Percentiles rank a stretch among this genome's conserved stretches.
Conservation (phyloP, 2,113 vertebrate genomes). For the Morone saxatilis region DNA sequence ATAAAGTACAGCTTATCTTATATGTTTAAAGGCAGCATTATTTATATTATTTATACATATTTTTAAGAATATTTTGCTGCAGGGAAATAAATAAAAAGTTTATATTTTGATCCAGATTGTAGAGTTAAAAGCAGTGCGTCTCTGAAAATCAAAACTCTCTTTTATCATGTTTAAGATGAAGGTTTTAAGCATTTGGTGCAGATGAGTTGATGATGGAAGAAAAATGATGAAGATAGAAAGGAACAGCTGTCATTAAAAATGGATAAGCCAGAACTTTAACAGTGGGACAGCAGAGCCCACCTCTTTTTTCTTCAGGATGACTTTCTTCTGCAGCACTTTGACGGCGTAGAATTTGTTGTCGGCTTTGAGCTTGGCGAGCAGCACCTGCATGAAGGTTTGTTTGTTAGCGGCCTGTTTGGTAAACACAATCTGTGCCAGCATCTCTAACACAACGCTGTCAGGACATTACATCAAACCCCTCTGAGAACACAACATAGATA, state of each 20-base stretch:
- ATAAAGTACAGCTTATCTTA: too few species aligned
- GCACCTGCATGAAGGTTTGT: constrained; percentile 87
- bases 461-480: constrained; percentile 22
- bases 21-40: background rate
- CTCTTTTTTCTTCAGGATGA: constrained; percentile 98
- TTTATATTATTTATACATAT: too few species aligned
- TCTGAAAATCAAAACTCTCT: too few species aligned
- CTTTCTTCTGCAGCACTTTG: constrained; percentile 98
- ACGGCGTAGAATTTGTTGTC: constrained; percentile 95
- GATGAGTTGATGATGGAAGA: background rate
- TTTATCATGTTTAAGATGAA: too few species aligned
- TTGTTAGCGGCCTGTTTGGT: constrained; percentile 70
- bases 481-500: constrained; percentile 45
- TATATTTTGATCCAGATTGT: too few species aligned
- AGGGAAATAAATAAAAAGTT: background rate
- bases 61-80: background rate
- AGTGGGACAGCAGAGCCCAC: constrained; percentile 73
- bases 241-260: background rate
- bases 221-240: background rate
- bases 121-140: too few species aligned
- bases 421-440: constrained; percentile 66
- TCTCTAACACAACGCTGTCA: constrained; percentile 34
- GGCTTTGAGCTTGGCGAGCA: constrained; percentile 94
- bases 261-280: background rate
- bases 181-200: too few species aligned